Evolutionary conservation across 2,888 invertebrate genomes (phyloP), one percentile per base, ranked within the genome.

Genomic region (Oxyscelio sp.): DNA sequence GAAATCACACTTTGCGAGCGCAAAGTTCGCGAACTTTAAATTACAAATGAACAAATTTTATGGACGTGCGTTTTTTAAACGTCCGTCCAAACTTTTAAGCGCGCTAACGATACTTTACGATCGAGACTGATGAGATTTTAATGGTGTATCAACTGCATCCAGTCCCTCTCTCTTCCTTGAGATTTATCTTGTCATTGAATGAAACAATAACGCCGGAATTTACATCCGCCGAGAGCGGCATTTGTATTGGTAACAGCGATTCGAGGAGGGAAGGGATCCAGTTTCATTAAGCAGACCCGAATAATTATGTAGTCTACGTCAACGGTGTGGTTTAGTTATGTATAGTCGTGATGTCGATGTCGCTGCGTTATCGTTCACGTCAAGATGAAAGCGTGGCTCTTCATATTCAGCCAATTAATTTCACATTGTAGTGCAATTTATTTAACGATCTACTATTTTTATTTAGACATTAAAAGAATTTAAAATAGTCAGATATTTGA

Each of bases 301-400:
- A 52, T 59, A 61, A 73, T 61, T 73, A 73, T 73, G 61, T 73
- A 73, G 61, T 59, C 59, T 31, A n/a, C 59, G 59, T 59, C 71
- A 56, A 59, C 71, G 59, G 48, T n/a, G 38, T 38, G 50, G 71
- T 38, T 71, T 59, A 71, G 34, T 59, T 71, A 48, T 50, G 58
- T 48, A 5, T 24, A 54, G 68, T 31, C 22, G 54, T 54, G 11
- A 68, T 43, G 70, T 70, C 70, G 58, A 58, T 70, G 58, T 54
- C n/a, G 56, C 24, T 17, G 21, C 43, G 15, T 2, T 15, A 15
- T 43, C 43, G 17, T 15, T 15, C 4, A 43, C 17, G 3, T 54
- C 27, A 48, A 54, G 48, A 70, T 58, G 56, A 70, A 58, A 48
- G 11, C 17, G 9, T 13, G 6, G 19, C 11, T 43, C 70, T 54